Percentiles rank a stretch among this genome's conserved stretches.
Conservation (phyloP, 2,888 invertebrate species). For the Eristalinus sepulchralis region DNA sequence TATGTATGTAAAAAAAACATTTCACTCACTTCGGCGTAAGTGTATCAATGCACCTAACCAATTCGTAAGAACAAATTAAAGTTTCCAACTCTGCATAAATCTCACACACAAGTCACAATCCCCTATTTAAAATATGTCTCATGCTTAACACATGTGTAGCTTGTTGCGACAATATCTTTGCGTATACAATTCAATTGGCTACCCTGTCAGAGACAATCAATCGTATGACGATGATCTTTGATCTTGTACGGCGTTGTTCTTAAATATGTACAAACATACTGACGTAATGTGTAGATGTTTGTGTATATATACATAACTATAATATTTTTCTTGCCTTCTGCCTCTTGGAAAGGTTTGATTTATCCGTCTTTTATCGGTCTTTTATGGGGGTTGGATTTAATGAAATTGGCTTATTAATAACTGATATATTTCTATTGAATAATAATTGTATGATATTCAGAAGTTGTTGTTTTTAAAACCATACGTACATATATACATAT, state of each 20-base stretch:
- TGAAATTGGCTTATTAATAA: too few species aligned
- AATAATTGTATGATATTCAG: too few species aligned
- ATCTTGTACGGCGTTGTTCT: slow-evolving; percentile 2
- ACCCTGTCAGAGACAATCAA: neutral
- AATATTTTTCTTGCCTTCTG: neutral
- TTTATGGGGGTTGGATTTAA: too few species aligned
- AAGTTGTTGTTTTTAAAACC: too few species aligned
- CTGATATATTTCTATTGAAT: too few species aligned
- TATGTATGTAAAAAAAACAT: too few species aligned
- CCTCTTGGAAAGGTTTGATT: neutral
- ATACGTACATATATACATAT: too few species aligned
- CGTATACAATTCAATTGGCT: slow-evolving; percentile 16
- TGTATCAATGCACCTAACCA: neutral
- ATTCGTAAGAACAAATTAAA: neutral
- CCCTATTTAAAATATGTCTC: slow-evolving; percentile 23
- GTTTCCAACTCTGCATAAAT: slow-evolving; percentile 22
- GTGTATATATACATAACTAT: neutral
- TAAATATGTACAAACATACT: neutral
- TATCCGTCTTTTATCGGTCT: too few species aligned
- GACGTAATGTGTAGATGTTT: neutral
- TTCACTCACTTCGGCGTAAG: too few species aligned
- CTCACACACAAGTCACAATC: slow-evolving; percentile 22
- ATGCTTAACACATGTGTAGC: slow-evolving; percentile 29
- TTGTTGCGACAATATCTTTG: slow-evolving; percentile 10
- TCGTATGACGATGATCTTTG: slow-evolving; percentile 29